Percentiles rank a stretch among this genome's conserved stretches.
phyloP scores from a whole-genome alignment of 2,113 vertebrate genomes.

The Vulpes vulpes region DNA sequence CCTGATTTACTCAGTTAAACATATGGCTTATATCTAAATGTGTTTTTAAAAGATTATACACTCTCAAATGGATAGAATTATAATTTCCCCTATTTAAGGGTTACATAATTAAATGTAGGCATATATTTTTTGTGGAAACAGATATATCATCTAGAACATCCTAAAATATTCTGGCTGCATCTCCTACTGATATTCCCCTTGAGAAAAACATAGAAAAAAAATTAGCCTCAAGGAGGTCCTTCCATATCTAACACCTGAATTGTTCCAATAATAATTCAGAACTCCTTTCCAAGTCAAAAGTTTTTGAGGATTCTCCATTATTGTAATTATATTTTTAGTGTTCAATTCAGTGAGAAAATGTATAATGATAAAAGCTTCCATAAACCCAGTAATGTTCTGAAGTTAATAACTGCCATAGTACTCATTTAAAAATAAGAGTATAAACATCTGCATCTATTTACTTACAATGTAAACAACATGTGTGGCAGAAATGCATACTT shows the following conservation, averaged over 20 bases:
- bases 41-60: slow-evolving; percentile 68
- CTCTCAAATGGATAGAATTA: slow-evolving; percentile 71
- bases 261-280: slow-evolving; percentile 12
- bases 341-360: slow-evolving; percentile 40
- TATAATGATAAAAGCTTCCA: slow-evolving; percentile 51
- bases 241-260: slow-evolving; percentile 15
- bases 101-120: slow-evolving; percentile 64
- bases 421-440: slow-evolving; percentile 20
- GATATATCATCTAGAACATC: slow-evolving; percentile 64
- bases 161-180: slow-evolving; percentile 56
- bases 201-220: slow-evolving; percentile 29
- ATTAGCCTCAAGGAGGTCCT: slow-evolving; percentile 34
- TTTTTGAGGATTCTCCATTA: slow-evolving; percentile 35
- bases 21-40: slow-evolving; percentile 72
- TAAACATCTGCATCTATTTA: neutral
- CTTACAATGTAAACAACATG: slow-evolving; percentile 26
- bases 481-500: neutral
- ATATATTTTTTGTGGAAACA: slow-evolving; percentile 70
- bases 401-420: slow-evolving; percentile 13
- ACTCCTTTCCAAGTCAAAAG: slow-evolving; percentile 52
- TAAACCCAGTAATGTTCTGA: slow-evolving; percentile 43
- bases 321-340: slow-evolving; percentile 46
- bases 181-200: neutral
- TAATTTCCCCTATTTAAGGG: slow-evolving; percentile 55
- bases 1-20: slow-evolving; percentile 77